Evolutionary conservation across 2,888 invertebrate genomes (phyloP).

Genomic region (Eupithecia dodoneata): DNA sequence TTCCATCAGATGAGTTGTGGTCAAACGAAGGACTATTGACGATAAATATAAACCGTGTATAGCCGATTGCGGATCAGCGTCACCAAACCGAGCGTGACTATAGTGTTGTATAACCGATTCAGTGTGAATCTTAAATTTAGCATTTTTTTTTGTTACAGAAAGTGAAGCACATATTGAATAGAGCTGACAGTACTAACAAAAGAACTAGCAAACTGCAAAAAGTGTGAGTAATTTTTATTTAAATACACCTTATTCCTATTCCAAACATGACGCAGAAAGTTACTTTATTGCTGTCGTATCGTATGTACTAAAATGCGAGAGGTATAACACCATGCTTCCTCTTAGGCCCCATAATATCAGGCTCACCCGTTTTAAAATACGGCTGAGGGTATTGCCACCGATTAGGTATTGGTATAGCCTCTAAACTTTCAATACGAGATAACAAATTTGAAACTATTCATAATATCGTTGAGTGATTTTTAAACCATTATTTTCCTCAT

Average conservation of each 20-base stretch:
- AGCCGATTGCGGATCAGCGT: background rate
- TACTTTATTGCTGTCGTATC: background rate
- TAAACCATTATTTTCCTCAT: no score
- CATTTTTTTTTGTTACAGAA: slow-evolving; percentile 74
- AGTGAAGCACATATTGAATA: slow-evolving; percentile 88
- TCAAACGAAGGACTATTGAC: no score
- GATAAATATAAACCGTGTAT: background rate
- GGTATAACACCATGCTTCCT: background rate
- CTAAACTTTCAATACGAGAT: no score
- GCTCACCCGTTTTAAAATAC: background rate
- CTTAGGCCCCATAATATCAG: background rate
- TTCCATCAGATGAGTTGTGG: no score
- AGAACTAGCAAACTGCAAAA: slow-evolving; percentile 91
- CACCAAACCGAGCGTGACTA: background rate
- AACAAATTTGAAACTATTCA: background rate
- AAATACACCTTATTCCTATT: background rate
- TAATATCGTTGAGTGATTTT: no score
- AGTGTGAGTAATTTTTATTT: slow-evolving; percentile 82
- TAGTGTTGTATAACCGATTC: background rate
- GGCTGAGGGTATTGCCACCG: background rate
- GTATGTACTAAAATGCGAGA: background rate
- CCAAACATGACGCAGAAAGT: background rate
- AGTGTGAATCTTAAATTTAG: background rate
- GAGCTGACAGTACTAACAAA: slow-evolving; percentile 90
- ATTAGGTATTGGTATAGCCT: background rate